Percentiles rank a stretch among this genome's conserved stretches.
These are phyloP conservation scores for Actinemys pallida DNA, from an alignment of 2,113 vertebrate species.

Conservation along the genomic window DNA sequence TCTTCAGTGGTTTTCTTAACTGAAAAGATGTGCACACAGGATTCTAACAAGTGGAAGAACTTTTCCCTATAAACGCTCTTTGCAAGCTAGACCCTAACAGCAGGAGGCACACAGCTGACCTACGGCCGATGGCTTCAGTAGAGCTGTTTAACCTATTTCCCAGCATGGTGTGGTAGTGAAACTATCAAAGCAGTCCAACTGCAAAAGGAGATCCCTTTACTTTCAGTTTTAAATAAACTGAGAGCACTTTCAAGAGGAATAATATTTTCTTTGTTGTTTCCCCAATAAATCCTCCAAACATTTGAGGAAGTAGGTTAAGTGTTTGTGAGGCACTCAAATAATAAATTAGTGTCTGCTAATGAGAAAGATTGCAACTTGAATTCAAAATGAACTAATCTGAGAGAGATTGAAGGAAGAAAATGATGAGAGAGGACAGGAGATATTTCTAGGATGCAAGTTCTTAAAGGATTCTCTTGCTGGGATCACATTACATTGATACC, in stretches of 20 bases:
- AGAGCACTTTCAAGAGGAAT: neutral
- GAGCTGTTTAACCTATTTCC: neutral
- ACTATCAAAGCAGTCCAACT: neutral
- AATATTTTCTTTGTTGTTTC: neutral
- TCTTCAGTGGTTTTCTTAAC: neutral
- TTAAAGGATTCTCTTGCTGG: neutral
- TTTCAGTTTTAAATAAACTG: neutral
- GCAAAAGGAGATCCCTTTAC: neutral
- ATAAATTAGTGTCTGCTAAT: conserved; percentile 20
- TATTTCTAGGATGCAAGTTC: neutral
- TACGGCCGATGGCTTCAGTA: neutral
- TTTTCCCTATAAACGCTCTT: neutral
- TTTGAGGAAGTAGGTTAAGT: conserved; percentile 19
- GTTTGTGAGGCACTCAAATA: conserved; percentile 36
- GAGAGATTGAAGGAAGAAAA: neutral
- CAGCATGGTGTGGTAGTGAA: neutral
- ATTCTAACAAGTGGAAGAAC: neutral
- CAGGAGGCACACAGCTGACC: neutral
- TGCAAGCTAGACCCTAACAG: neutral
- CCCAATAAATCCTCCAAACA: neutral
- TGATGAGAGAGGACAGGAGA: neutral
- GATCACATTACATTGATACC: neutral
- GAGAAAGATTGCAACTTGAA: neutral
- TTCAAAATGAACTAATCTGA: neutral
- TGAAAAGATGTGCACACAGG: neutral